A percentile compares a stretch with the other conserved stretches of the same genome.
phyloP scores from a whole-genome alignment of 2,113 vertebrate species.

The Leucoraja erinaceus region DNA sequence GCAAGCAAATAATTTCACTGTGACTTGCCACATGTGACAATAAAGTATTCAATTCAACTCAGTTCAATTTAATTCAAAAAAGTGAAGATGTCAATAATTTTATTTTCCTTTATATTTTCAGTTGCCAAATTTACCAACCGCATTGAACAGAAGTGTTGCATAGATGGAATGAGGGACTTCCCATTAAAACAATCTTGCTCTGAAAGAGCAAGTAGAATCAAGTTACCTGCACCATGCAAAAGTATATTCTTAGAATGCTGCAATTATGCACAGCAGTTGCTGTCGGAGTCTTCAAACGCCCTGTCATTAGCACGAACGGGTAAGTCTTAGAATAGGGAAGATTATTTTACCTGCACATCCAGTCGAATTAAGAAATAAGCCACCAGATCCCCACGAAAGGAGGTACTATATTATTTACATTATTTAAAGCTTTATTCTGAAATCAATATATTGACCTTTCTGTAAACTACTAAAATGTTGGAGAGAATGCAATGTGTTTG shows the following conservation, averaged over 20 bases:
- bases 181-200: slow-evolving; percentile 55
- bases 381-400: not conserved
- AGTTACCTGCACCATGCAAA: rapidly evolving
- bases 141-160: slow-evolving; percentile 51
- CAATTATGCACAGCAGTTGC: slow-evolving; percentile 41
- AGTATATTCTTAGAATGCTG: slow-evolving; percentile 63
- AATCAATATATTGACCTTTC: not conserved
- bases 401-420: not conserved
- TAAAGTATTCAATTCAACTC: too few relatives aligned
- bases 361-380: not conserved
- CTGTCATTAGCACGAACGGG: slow-evolving; percentile 59
- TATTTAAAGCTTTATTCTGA: not conserved
- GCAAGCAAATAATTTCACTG: too few relatives aligned
- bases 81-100: not conserved
- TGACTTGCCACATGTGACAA: too few relatives aligned
- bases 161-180: slow-evolving; percentile 47
- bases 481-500: not conserved
- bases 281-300: slow-evolving; percentile 14
- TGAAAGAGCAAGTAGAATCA: slow-evolving; percentile 42
- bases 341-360: not conserved
- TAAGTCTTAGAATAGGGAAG: slow-evolving; percentile 51
- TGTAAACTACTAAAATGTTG: not conserved
- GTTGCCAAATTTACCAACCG: slow-evolving; percentile 41
- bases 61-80: too few relatives aligned
- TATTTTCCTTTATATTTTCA: slow-evolving; percentile 46